Evolutionary conservation across 2,797 vertebrate species (phyloP).

Genomic region (Anomalospiza imberbis): DNA sequence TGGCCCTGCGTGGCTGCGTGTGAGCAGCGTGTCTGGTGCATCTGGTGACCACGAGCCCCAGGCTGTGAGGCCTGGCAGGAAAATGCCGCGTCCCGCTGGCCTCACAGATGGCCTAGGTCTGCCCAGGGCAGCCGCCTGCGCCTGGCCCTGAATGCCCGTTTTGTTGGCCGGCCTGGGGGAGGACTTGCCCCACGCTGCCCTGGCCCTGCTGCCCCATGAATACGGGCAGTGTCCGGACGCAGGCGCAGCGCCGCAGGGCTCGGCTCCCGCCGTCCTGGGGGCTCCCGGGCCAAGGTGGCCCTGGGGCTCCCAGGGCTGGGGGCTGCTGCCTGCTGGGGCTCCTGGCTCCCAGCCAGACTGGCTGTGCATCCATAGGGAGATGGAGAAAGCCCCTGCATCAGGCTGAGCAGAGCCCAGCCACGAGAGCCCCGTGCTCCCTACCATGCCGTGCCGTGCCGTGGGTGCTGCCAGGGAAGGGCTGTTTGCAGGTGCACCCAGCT

Average conservation of each 20-base stretch:
- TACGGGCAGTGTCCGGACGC: neutral
- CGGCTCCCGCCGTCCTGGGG: neutral
- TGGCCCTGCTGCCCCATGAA: neutral
- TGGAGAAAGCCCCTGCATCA: fast-evolving
- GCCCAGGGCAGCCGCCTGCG: neutral
- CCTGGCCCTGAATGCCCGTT: conserved; percentile 1
- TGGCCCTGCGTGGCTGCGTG: fast-evolving
- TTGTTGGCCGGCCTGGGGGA: conserved; percentile 1
- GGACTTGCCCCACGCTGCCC: neutral
- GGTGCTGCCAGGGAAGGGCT: neutral
- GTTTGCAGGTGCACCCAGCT: neutral
- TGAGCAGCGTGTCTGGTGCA: fast-evolving
- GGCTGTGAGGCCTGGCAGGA: neutral
- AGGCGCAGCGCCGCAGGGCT: fast-evolving
- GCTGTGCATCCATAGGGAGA: fast-evolving
- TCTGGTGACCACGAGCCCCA: neutral
- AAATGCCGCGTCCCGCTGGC: fast-evolving
- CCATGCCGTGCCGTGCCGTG: fast-evolving
- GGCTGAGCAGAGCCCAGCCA: fast-evolving
- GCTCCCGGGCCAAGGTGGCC: neutral
- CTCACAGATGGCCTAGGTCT: neutral
- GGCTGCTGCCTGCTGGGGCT: neutral
- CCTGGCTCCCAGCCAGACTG: neutral
- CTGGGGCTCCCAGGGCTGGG: neutral
- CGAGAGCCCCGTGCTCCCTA: neutral